phyloP scores from a whole-genome alignment of 2,888 invertebrate genomes.

The Pristionchus arcanus region DNA sequence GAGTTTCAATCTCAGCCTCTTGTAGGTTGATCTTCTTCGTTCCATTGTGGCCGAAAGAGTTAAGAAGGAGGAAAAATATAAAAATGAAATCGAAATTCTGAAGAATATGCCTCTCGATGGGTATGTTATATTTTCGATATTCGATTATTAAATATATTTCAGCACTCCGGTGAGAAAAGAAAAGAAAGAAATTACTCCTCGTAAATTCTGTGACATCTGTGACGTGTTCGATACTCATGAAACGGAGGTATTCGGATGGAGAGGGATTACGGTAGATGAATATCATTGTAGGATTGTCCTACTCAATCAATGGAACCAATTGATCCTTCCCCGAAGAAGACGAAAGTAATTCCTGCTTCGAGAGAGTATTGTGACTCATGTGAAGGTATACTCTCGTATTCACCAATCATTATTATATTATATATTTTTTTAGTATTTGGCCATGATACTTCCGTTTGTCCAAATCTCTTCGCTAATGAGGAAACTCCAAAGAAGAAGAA shows the following conservation, averaged over 20 bases:
- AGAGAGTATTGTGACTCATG: slow-evolving; percentile 94
- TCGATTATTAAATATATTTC: neutral
- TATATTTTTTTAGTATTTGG: slow-evolving; percentile 28
- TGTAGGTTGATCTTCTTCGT: slow-evolving; percentile 88
- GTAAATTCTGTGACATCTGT: slow-evolving; percentile 97
- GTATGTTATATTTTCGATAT: neutral
- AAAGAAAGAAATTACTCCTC: slow-evolving; percentile 83
- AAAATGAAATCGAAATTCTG: slow-evolving; percentile 86
- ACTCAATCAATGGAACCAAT: slow-evolving; percentile 55
- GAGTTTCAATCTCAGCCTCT: neutral
- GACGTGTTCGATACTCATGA: slow-evolving; percentile 96
- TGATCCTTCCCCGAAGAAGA: slow-evolving; percentile 53
- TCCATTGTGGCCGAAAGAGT: slow-evolving; percentile 97
- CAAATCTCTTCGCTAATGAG: neutral
- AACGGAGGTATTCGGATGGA: slow-evolving; percentile 87
- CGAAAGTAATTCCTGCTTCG: slow-evolving; percentile 75
- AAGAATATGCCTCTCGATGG: slow-evolving; percentile 54
- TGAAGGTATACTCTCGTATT: slow-evolving; percentile 85
- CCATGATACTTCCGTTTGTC: slow-evolving; percentile 50
- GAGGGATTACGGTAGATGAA: neutral
- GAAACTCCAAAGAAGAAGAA: slow-evolving; percentile 44
- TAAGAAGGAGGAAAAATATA: slow-evolving; percentile 90
- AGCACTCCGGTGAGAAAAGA: slow-evolving; percentile 37
- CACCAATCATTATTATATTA: neutral
- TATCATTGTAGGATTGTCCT: slow-evolving; percentile 47